Percentiles rank a stretch among this genome's conserved stretches.
These are phyloP conservation scores for Asarcornis scutulata DNA, from an alignment of 2,113 vertebrate species.

Conservation along the genomic window DNA sequence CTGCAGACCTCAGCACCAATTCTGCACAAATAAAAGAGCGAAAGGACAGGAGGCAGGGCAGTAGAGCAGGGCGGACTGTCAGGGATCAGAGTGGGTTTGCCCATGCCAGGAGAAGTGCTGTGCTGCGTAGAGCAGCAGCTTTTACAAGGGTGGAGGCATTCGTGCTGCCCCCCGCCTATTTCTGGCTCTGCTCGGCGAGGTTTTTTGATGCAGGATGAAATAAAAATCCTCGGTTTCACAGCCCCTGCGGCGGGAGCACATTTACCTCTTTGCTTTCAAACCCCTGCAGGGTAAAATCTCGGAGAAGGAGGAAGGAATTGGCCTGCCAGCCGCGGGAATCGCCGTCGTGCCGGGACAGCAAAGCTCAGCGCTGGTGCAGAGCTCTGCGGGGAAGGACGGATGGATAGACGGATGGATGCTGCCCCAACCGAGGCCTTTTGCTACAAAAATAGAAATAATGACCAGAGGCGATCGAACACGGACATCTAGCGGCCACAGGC, in stretches of 20 bases:
- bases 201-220: fast-evolving
- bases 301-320: constrained; percentile 43
- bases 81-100: background rate
- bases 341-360: background rate
- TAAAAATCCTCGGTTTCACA: background rate
- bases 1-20: background rate
- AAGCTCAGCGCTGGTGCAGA: background rate
- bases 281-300: constrained; percentile 52
- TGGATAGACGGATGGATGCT: no score
- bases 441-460: fast-evolving
- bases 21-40: background rate
- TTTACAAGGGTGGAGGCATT: no score
- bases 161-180: no score
- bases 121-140: background rate
- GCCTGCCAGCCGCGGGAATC: constrained; percentile 33
- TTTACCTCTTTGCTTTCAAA: constrained; percentile 51
- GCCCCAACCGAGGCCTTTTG: no score
- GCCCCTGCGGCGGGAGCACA: background rate
- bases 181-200: no score
- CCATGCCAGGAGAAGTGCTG: fast-evolving
- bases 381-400: background rate
- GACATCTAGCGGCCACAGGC: background rate
- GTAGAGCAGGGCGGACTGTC: background rate
- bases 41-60: background rate
- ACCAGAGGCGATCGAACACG: no score